Percentiles rank a stretch among this genome's conserved stretches.
Evolutionary conservation across 2,797 vertebrate species (phyloP).

Genomic region (Ctenopoma multispine): DNA sequence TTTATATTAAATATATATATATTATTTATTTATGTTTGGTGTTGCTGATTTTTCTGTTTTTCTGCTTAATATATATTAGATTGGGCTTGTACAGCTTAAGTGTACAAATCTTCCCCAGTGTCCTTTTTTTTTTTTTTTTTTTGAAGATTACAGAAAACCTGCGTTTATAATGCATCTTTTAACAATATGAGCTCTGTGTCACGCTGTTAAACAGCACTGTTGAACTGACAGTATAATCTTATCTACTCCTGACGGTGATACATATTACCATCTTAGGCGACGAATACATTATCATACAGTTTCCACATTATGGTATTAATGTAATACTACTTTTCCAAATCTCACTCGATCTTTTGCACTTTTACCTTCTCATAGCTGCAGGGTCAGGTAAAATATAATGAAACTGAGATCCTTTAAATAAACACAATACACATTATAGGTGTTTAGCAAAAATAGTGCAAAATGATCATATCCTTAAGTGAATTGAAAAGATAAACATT

Average conservation of each 20-base stretch:
- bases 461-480: conserved; percentile 59
- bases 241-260: neutral
- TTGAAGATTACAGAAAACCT: conserved; percentile 13
- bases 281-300: conserved; percentile 18
- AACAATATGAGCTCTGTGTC: conserved; percentile 16
- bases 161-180: conserved; percentile 10
- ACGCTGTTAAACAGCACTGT: conserved; percentile 1
- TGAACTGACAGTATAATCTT: conserved; percentile 12
- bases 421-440: conserved; percentile 29
- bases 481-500: conserved; percentile 50
- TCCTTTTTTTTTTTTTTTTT: neutral
- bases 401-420: conserved; percentile 21
- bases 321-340: conserved; percentile 14
- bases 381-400: conserved; percentile 35
- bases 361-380: conserved; percentile 20
- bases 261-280: conserved; percentile 8
- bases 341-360: conserved; percentile 15
- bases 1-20: no score
- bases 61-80: conserved; percentile 5
- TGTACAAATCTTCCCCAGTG: neutral
- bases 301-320: neutral
- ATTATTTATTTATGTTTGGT: no score
- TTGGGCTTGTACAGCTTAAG: conserved; percentile 5
- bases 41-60: conserved; percentile 12
- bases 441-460: conserved; percentile 36